phyloP scores from a whole-genome alignment of 30 jellyfish, hydroid and myxozoan genomes.

The Aurelia coerulea region DNA sequence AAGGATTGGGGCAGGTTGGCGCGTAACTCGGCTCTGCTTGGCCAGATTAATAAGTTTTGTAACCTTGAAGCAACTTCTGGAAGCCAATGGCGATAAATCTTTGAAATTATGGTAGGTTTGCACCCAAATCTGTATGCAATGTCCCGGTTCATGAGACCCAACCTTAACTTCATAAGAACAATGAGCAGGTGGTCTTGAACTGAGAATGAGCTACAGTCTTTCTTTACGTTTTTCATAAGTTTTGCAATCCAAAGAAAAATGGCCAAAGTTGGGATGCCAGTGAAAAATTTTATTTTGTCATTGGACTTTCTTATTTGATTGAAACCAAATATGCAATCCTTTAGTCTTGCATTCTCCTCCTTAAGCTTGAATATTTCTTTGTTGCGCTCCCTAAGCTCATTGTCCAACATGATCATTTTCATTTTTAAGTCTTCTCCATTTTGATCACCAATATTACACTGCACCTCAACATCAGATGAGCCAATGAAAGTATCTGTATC shows the following conservation, averaged over 20 bases:
- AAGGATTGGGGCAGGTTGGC: constrained; percentile 41
- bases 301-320: constrained; percentile 10
- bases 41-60: constrained; percentile 23
- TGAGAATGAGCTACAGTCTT: neutral
- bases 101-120: constrained; percentile 16
- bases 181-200: constrained; percentile 1
- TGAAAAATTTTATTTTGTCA: constrained; percentile 27
- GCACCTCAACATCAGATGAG: neutral
- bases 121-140: neutral
- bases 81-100: constrained; percentile 3
- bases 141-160: constrained; percentile 13
- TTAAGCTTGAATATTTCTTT: neutral
- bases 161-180: constrained; percentile 15
- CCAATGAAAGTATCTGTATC: neutral
- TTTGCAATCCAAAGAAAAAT: constrained; percentile 12
- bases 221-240: constrained; percentile 8
- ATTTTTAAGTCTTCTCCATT: neutral
- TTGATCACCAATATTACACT: neutral
- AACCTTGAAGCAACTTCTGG: constrained; percentile 45
- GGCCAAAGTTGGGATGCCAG: constrained; percentile 32
- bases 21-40: constrained; percentile 19
- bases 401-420: too few relatives aligned
- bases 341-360: constrained; percentile 10
- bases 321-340: constrained; percentile 14
- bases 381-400: constrained; percentile 8